These are phyloP conservation scores for Hyperoplus lanceolatus DNA, from an alignment of 2,797 vertebrate species.

Conservation along the genomic window DNA sequence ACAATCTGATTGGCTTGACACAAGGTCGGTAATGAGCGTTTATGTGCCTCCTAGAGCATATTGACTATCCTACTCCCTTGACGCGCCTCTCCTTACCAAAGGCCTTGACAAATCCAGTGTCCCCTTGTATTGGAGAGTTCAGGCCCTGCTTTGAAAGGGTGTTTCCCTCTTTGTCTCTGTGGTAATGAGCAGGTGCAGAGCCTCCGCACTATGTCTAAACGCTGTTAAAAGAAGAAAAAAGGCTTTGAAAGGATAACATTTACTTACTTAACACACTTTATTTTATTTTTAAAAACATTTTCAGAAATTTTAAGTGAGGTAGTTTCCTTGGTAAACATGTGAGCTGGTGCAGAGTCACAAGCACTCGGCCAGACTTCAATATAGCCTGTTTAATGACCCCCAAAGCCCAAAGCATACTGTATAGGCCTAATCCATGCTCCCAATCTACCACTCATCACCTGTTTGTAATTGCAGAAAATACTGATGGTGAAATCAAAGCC, in stretches of 20 bases:
- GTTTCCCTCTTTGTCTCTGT: constrained; percentile 62
- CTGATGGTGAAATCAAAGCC: not conserved
- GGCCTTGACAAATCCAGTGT: constrained; percentile 55
- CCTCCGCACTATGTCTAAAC: constrained; percentile 13
- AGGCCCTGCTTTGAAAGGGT: constrained; percentile 49
- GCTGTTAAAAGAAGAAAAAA: constrained; percentile 10
- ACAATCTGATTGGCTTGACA: constrained; percentile 31
- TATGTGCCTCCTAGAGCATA: constrained; percentile 59
- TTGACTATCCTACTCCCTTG: constrained; percentile 63
- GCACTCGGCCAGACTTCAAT: not conserved
- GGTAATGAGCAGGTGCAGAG: constrained; percentile 8
- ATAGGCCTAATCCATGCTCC: not conserved
- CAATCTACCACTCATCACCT: not conserved
- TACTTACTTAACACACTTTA: not conserved
- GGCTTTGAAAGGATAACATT: not conserved
- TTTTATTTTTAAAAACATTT: not conserved
- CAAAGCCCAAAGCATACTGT: too few species aligned
- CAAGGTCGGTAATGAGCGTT: constrained; percentile 56
- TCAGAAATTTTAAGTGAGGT: not conserved
- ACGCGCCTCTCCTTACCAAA: constrained; percentile 58
- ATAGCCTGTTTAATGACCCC: not conserved
- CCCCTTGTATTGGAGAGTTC: constrained; percentile 49
- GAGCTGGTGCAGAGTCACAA: not conserved
- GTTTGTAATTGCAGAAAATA: constrained; percentile 1
- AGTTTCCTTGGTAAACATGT: not conserved